A percentile compares a stretch with the other conserved stretches of the same genome.
Evolutionary conservation across 92 coral and sea anemone genomes (phyloP).

Genomic region (Pocillopora grandis): DNA sequence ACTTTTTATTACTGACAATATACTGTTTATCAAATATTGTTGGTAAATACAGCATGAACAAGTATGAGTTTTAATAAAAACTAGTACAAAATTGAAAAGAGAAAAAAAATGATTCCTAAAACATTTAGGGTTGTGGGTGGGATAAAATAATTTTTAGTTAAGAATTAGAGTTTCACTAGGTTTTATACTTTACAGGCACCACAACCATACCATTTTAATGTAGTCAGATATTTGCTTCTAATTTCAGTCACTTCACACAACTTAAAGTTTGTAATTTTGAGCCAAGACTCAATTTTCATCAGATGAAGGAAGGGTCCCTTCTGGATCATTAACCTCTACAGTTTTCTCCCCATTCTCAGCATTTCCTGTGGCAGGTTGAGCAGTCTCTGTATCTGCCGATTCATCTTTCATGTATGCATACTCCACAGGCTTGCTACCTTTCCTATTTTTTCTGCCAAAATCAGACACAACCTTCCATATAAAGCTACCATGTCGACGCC

Average conservation of each 20-base stretch:
- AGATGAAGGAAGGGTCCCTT: background rate
- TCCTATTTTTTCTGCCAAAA: constrained; percentile 8
- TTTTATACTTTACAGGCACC: background rate
- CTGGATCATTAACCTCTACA: background rate
- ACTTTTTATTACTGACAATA: no score
- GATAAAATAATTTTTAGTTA: background rate
- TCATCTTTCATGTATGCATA: background rate
- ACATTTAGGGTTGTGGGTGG: constrained; percentile 5
- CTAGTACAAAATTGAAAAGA: background rate
- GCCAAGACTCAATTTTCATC: background rate
- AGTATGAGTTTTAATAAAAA: no score
- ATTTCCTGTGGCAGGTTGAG: background rate
- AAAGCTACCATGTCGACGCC: constrained; percentile 95
- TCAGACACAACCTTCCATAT: constrained; percentile 70
- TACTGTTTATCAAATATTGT: no score
- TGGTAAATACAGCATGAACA: no score
- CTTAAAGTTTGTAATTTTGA: background rate
- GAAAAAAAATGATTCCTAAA: background rate
- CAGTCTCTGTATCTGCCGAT: background rate
- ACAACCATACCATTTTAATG: constrained; percentile 2
- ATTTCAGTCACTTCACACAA: background rate
- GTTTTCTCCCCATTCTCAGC: background rate
- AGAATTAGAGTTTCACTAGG: background rate
- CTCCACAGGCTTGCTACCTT: constrained; percentile 31
- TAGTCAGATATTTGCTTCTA: background rate